phyloP scores from a whole-genome alignment of 2,113 vertebrate species.

The Tragelaphus imberbis region DNA sequence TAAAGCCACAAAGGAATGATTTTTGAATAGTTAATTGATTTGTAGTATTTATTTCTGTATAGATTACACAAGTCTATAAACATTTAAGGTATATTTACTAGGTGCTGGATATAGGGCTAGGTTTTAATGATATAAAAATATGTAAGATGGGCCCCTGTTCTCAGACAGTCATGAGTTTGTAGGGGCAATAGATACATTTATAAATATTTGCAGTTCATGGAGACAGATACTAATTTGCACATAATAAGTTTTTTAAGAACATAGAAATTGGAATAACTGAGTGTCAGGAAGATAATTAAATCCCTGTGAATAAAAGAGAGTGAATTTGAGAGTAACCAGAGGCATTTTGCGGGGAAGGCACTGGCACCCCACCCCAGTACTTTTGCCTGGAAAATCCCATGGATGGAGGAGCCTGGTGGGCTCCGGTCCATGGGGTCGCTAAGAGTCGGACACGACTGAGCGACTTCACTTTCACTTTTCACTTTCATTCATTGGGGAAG shows the following conservation, averaged over 20 bases:
- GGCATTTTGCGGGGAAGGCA: too few species aligned
- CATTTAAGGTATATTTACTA: not conserved
- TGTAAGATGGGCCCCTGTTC: not conserved
- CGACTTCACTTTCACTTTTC: too few species aligned
- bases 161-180: not conserved
- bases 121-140: constrained; percentile 18
- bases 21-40: not conserved
- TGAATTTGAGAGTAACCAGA: not conserved
- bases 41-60: not conserved
- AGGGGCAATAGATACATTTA: not conserved
- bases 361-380: too few species aligned
- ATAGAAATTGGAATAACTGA: not conserved
- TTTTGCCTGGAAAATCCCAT: too few species aligned
- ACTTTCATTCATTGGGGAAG: too few species aligned
- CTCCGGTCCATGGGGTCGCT: too few species aligned
- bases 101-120: not conserved
- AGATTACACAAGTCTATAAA: not conserved
- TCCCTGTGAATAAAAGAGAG: not conserved
- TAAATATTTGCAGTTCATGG: not conserved
- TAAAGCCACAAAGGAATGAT: not conserved
- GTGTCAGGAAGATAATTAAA: not conserved
- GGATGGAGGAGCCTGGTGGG: too few species aligned
- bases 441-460: too few species aligned
- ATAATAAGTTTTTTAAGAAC: not conserved
- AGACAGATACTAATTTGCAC: not conserved